These are phyloP conservation scores for Diadophis punctatus DNA, from an alignment of 2,113 vertebrate genomes.

Conservation along the genomic window DNA sequence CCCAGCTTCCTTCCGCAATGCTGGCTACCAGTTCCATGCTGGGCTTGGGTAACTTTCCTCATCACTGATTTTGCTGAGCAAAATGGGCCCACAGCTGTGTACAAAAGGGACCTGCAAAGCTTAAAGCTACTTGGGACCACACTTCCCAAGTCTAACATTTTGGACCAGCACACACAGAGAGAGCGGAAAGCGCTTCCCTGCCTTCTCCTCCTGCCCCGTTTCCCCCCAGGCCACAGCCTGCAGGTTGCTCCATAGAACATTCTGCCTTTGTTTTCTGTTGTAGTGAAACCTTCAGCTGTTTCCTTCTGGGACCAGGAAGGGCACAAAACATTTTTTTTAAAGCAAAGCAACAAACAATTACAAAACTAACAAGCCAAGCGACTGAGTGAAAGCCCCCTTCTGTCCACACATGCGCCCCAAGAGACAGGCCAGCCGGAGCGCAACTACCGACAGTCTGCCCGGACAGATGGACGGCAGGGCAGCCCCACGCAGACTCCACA, in stretches of 20 bases:
- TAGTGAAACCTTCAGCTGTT: slow-evolving; percentile 69
- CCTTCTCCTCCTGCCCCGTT: not conserved
- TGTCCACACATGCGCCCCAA: slow-evolving; percentile 46
- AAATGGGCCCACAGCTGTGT: no score
- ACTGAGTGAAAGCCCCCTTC: slow-evolving; percentile 51
- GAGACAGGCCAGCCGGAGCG: slow-evolving; percentile 56
- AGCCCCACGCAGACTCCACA: slow-evolving; percentile 24
- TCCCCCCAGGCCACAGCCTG: not conserved
- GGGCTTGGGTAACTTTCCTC: not conserved
- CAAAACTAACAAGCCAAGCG: slow-evolving; percentile 58
- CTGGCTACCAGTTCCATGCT: not conserved
- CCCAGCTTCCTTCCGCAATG: not conserved
- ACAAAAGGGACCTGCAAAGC: not conserved
- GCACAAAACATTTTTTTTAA: slow-evolving; percentile 65
- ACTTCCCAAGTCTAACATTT: not conserved
- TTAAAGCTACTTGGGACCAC: not conserved
- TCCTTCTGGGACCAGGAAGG: slow-evolving; percentile 72
- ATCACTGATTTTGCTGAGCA: not conserved
- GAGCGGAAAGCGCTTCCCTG: not conserved
- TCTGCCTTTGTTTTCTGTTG: slow-evolving; percentile 73
- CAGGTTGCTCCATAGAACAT: slow-evolving; percentile 37
- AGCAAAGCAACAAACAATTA: slow-evolving; percentile 61
- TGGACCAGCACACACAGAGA: not conserved
- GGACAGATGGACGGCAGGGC: slow-evolving; percentile 8
- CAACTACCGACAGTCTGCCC: slow-evolving; percentile 21